phyloP scores from a whole-genome alignment of 2,113 vertebrate species.

The Lamprotornis superbus region DNA sequence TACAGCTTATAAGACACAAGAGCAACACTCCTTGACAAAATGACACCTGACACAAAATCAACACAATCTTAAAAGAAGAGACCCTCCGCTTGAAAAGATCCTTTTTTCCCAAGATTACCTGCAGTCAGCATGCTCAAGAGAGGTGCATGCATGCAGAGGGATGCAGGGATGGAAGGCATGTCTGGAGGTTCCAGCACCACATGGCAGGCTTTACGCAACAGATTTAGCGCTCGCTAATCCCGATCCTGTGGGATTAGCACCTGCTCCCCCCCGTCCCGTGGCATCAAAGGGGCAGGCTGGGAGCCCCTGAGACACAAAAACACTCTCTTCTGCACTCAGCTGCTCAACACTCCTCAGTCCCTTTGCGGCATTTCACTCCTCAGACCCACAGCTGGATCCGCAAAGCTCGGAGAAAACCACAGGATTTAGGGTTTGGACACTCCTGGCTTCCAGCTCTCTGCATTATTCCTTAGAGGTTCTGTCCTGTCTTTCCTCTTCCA shows the following conservation, averaged over 20 bases:
- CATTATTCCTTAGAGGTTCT: not conserved
- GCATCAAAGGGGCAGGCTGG: not conserved
- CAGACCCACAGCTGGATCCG: not conserved
- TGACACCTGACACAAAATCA: not conserved
- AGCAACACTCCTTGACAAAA: not conserved
- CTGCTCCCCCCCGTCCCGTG: not conserved
- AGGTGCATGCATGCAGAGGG: not conserved
- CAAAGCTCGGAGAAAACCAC: not conserved
- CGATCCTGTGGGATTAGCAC: not conserved
- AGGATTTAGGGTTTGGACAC: not conserved
- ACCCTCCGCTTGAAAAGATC: not conserved
- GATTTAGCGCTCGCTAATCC: not conserved
- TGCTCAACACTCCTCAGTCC: not conserved
- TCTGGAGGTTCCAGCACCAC: not conserved
- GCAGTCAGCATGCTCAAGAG: not conserved
- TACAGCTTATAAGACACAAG: not conserved
- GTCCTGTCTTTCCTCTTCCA: not conserved
- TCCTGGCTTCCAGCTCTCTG: not conserved
- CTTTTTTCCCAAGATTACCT: not conserved
- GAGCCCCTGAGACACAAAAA: not conserved
- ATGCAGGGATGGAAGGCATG: not conserved
- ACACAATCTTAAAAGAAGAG: not conserved
- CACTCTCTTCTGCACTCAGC: not conserved
- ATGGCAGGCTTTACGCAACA: conserved; percentile 32
- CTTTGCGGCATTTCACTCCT: not conserved